Base-by-base conservation (phyloP, 2,888 invertebrate species). In the Trypoxylon attenuatum region DNA sequence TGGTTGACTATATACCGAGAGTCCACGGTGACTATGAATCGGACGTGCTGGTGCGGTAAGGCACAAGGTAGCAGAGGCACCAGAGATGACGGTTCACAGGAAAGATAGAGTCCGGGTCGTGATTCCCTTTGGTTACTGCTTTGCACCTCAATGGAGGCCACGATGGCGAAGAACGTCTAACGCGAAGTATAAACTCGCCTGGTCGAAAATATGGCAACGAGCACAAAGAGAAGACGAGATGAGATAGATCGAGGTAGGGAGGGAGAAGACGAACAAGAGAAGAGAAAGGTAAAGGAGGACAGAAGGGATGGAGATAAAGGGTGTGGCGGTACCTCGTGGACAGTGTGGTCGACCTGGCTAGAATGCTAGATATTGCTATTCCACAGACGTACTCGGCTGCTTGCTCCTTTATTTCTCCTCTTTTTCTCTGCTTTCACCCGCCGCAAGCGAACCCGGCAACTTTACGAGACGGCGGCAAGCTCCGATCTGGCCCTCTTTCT, bases 301-400 rank as follows among this genome's bases (percentile, higher is more conserved):
- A n/a, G n/a, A n/a, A n/a, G n/a, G n/a, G n/a, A n/a, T n/a, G n/a
- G n/a, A n/a, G n/a, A n/a, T n/a, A n/a, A n/a, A n/a, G n/a, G 39
- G 29, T 50, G 22, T 13, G 23, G 51, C 54, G 64, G 19, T 61
- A 62, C 54, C 60, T 53, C 50, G 49, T 59, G 57, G 56, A 50
- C 62, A 57, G 16, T 18, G 39, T 68, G 33, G 1, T 29, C n/a
- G 29, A 6, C 5, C 66, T 47, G 38, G 69, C 43, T 43, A 50
- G 47, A 61, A 51, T 55, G 51, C 53, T 5, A 49, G 65, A 69
- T 70, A 79, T 81, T 79, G 75, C 70, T 81, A 81, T 80, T 81
- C 80, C 72, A 56, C 49, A 19, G 50, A 68, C 71, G 77, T 77
- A 70, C 63, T 63, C 65, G 54, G 58, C 62, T 13, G 33, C 5